Conservation (phyloP, 2,797 vertebrate genomes). For the Clarias pachynema region DNA sequence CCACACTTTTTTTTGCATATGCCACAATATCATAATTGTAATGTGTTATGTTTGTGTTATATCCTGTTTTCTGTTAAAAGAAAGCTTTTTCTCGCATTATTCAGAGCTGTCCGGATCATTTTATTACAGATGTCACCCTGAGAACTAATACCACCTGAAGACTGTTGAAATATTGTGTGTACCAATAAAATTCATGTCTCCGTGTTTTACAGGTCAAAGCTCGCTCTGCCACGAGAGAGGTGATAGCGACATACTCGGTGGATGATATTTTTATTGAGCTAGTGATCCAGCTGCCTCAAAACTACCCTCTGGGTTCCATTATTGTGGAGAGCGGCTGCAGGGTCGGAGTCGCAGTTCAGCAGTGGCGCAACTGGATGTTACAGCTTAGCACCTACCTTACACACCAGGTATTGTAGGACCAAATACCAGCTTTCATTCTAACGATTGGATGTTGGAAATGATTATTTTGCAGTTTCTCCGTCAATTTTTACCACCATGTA, state of each 20-base stretch:
- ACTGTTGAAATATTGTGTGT: background rate
- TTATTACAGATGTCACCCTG: background rate
- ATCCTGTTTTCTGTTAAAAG: background rate
- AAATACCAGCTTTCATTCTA: background rate
- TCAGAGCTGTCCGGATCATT: background rate
- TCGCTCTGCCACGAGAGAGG: slow-evolving; percentile 90
- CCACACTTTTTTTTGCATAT: background rate
- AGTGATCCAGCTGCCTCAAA: slow-evolving; percentile 93
- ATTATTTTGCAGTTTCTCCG: no score
- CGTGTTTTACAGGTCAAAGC: slow-evolving; percentile 86
- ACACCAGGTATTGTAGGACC: slow-evolving; percentile 74
- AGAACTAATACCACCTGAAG: background rate
- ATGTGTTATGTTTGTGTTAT: background rate
- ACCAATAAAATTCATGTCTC: slow-evolving; percentile 1
- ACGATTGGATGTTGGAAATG: background rate
- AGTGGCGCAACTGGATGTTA: slow-evolving; percentile 99
- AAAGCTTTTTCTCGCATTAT: background rate
- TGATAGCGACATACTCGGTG: slow-evolving; percentile 94
- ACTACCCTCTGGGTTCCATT: slow-evolving; percentile 92
- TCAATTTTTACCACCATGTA: background rate
- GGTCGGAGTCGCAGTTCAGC: slow-evolving; percentile 94
- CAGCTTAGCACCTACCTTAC: slow-evolving; percentile 95
- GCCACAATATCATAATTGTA: no score
- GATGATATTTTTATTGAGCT: slow-evolving; percentile 97
- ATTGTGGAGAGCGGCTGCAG: slow-evolving; percentile 92